phyloP scores from a whole-genome alignment of 2,797 vertebrate species.

The Helicolenus hilgendorfi region DNA sequence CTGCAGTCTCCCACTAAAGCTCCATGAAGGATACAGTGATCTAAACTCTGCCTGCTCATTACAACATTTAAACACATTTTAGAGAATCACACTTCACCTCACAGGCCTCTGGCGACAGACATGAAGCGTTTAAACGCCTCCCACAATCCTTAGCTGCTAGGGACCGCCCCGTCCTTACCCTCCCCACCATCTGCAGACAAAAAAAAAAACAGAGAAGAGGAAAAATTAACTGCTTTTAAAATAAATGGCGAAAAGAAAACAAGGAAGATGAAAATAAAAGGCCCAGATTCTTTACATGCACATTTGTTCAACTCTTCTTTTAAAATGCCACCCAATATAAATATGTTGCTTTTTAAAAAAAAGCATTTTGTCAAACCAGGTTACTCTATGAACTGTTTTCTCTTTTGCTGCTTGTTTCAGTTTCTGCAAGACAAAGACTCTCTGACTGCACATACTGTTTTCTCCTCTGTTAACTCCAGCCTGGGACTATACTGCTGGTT shows the following conservation, averaged over 20 bases:
- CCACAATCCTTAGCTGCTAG: constrained; percentile 47
- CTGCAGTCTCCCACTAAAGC: constrained; percentile 3
- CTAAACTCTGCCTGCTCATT: constrained; percentile 52
- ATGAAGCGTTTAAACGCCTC: constrained; percentile 60
- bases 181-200: background rate
- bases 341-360: background rate
- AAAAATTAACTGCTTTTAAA: constrained; percentile 12
- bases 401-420: constrained; percentile 10
- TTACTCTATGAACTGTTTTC: background rate
- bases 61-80: constrained; percentile 42
- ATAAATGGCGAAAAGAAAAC: constrained; percentile 23
- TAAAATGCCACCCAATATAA: background rate
- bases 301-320: background rate
- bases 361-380: background rate
- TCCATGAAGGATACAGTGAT: background rate
- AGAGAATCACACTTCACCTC: constrained; percentile 42
- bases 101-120: constrained; percentile 65
- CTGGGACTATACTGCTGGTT: background rate
- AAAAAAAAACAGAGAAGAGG: background rate
- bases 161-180: constrained; percentile 53
- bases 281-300: background rate
- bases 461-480: background rate
- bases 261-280: background rate
- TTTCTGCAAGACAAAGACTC: constrained; percentile 30
- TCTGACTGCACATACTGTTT: background rate